A percentile compares a stretch with the other conserved stretches of the same genome.
Conservation (phyloP, 2,888 invertebrate species). For the Cylloceria caligata region DNA sequence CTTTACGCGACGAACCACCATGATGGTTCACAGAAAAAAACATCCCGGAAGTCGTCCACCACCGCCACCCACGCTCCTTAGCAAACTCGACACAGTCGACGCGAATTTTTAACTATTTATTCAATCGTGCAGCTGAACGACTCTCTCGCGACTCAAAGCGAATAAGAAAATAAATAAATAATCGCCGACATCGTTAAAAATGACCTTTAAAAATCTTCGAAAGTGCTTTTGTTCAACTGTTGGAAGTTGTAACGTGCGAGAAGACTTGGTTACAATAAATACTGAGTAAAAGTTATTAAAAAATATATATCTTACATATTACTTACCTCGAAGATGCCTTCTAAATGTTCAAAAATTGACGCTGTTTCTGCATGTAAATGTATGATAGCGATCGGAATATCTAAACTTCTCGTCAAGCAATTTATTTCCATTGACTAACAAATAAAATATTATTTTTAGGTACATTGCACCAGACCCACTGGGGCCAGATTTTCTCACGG, state of each 20-base stretch:
- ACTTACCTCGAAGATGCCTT: slow-evolving; percentile 16
- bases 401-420: slow-evolving; percentile 23
- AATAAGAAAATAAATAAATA: no score
- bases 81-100: no score
- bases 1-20: no score
- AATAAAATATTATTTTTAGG: slow-evolving; percentile 63
- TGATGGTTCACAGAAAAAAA: no score
- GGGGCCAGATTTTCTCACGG: slow-evolving; percentile 64
- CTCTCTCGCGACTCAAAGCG: no score
- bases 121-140: no score
- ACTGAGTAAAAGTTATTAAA: slow-evolving; percentile 8
- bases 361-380: slow-evolving; percentile 12
- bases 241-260: slow-evolving; percentile 33
- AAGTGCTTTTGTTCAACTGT: slow-evolving; percentile 27
- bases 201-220: neutral
- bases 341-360: slow-evolving; percentile 19
- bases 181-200: no score
- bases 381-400: slow-evolving; percentile 3
- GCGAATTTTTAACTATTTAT: no score
- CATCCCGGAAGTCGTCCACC: no score
- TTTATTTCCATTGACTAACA: neutral
- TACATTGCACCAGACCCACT: slow-evolving; percentile 60
- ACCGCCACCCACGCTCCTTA: no score
- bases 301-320: neutral
- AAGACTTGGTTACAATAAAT: slow-evolving; percentile 43